phyloP scores from a whole-genome alignment of 2,797 vertebrate genomes.

The Peromyscus eremicus region DNA sequence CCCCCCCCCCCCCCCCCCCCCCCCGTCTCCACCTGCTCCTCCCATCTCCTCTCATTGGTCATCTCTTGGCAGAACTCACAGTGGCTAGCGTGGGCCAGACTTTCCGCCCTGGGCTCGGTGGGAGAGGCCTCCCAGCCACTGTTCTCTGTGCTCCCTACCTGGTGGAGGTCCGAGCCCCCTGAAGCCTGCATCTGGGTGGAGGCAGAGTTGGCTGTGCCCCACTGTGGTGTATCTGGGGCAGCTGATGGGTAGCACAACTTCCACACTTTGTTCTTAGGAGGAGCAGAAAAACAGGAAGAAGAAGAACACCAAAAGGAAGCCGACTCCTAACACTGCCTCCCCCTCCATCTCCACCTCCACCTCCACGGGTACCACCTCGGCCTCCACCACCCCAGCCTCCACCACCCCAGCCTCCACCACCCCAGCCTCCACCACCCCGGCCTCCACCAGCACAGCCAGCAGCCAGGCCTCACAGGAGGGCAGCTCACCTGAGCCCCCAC shows the following conservation, averaged over 20 bases:
- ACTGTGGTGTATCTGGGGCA: not conserved
- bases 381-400: conserved; percentile 35
- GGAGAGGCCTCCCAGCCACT: not conserved
- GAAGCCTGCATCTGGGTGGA: not conserved
- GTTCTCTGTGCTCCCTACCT: not conserved
- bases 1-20: too few relatives aligned
- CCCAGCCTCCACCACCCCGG: conserved; percentile 82
- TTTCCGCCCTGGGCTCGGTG: too few relatives aligned
- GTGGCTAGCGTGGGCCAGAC: not conserved
- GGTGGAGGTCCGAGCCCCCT: not conserved
- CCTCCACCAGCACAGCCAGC: conserved; percentile 80
- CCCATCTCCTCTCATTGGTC: accelerated
- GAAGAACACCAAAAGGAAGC: conserved; percentile 97
- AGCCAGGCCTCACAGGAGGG: conserved; percentile 94
- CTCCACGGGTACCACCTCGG: conserved; percentile 37
- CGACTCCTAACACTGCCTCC: conserved; percentile 86
- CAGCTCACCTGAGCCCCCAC: conserved; percentile 94
- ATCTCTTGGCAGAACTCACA: not conserved
- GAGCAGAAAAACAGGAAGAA: conserved; percentile 98
- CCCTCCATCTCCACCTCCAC: not conserved
- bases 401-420: conserved; percentile 68
- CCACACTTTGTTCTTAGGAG: conserved; percentile 92
- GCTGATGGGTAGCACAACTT: not conserved
- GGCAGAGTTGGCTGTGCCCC: not conserved
- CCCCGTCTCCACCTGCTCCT: not conserved